Base-by-base conservation (phyloP, 2,113 vertebrate genomes). In the Alaudala cheleensis region DNA sequence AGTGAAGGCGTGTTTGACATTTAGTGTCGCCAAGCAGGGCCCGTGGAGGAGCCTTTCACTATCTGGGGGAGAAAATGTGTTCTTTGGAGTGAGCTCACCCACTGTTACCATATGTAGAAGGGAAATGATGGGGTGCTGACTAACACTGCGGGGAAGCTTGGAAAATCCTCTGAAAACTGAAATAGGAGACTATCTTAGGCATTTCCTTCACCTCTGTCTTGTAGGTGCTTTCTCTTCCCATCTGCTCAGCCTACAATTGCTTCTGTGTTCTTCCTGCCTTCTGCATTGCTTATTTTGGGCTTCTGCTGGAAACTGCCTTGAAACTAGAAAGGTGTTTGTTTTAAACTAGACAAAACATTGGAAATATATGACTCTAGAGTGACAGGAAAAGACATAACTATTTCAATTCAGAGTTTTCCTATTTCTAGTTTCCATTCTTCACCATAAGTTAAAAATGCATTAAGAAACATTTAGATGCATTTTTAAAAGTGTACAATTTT, bases 71-170 rank as follows among this genome's bases (percentile, higher is more conserved):
- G 90, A 92, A 93, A 97, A 96, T 42, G 86, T 2, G 2, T 54
- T 94, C 97, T 94, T 97, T 51, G 39, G 77, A 88, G 90, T 89
- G 84, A 95, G 87, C 58, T 94, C 80, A 73, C 92, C 96, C 85
- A 71, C 86, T 90, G 94, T 92, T 84, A 92, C 96, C 81, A 57
- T 79, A 81, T 44, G 92, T 92, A 97, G 97, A 96, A 96, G 96
- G 58, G 82, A 98, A 97, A 92, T 91, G 90, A 98, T 91, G 97
- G 96, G 92, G 88, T 94, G 95, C 86, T 97, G 97, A 98, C 96
- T 97, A 97, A 97, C 82, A 37, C 92, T 72, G 96, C 88, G 85
- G 93, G 96, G 96, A 96, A 96, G 90, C 86, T 92, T 87, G 97
- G 97, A 97, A 96, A 97, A 82, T 90, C 88, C 93, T 72, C 39